These are phyloP conservation scores for Zapus hudsonius DNA, from an alignment of 2,113 vertebrate species.

Conservation along the genomic window DNA sequence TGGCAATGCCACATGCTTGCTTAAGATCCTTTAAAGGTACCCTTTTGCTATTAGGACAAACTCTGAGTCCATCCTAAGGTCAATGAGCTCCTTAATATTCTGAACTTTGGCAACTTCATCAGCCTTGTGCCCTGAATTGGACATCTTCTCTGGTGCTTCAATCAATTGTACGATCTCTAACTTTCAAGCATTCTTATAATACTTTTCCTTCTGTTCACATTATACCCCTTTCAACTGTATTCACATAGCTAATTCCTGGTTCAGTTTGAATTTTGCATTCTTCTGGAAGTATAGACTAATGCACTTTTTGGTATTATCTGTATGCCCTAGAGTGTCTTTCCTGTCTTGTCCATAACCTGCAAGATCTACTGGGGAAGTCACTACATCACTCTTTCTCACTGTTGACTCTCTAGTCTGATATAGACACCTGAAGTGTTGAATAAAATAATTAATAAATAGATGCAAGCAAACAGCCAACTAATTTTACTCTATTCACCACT, in stretches of 20 bases:
- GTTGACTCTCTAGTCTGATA: background rate
- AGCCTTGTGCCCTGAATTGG: background rate
- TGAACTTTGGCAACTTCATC: background rate
- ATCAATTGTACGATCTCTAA: background rate
- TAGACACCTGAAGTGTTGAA: background rate
- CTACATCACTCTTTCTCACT: background rate
- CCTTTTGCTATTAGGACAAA: background rate
- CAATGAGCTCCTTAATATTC: background rate
- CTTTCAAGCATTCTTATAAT: background rate
- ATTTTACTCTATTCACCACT: background rate
- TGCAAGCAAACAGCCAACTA: background rate
- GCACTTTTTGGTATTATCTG: background rate
- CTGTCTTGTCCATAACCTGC: background rate
- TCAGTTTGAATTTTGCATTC: background rate
- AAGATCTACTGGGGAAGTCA: background rate
- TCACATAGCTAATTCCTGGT: background rate
- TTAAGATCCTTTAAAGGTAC: background rate
- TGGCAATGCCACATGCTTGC: background rate
- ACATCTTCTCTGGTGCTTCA: background rate
- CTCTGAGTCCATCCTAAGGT: background rate
- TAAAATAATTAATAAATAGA: conserved; percentile 6
- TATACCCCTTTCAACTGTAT: background rate
- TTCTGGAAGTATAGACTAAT: background rate
- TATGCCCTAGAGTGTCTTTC: background rate
- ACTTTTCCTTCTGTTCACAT: background rate